Conservation (phyloP, 2,888 invertebrate species). For the Diabrotica balteata region DNA sequence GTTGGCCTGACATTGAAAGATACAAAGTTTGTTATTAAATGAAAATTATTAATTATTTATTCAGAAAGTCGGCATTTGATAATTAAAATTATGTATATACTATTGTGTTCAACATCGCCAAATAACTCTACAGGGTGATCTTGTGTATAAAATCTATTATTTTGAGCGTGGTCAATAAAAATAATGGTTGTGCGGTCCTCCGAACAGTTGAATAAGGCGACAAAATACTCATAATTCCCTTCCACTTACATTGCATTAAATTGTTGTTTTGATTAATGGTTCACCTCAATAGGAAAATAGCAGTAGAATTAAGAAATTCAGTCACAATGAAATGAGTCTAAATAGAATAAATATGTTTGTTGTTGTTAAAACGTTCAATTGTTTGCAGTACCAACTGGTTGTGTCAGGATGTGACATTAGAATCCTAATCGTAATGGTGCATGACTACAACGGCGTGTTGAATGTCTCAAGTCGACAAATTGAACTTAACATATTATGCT, state of each 20-base stretch:
- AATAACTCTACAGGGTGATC: no score
- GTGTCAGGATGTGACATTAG: conserved; percentile 40
- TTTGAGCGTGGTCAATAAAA: no score
- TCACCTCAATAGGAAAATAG: conserved; percentile 31
- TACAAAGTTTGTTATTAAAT: no score
- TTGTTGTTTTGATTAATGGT: conserved; percentile 27
- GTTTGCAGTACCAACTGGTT: conserved; percentile 48
- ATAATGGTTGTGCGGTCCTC: no score
- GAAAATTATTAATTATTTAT: no score
- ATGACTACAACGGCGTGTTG: conserved; percentile 29
- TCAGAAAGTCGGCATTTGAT: no score
- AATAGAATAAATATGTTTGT: conserved; percentile 40
- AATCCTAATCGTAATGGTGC: conserved; percentile 28
- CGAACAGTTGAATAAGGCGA: no score
- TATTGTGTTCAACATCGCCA: no score
- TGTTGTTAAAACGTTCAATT: conserved; percentile 43
- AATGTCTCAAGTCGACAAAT: conserved; percentile 40
- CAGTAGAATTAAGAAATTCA: conserved; percentile 34
- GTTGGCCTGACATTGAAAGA: no score
- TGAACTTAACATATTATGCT: conserved; percentile 44
- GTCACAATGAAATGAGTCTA: conserved; percentile 39
- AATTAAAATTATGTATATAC: no score
- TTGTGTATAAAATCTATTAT: no score
- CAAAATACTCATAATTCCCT: no score
- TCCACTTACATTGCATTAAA: conserved; percentile 3